A percentile compares a stretch with the other conserved stretches of the same genome.
Conservation (phyloP, 2,888 invertebrate genomes). For the Ochropacha duplaris region DNA sequence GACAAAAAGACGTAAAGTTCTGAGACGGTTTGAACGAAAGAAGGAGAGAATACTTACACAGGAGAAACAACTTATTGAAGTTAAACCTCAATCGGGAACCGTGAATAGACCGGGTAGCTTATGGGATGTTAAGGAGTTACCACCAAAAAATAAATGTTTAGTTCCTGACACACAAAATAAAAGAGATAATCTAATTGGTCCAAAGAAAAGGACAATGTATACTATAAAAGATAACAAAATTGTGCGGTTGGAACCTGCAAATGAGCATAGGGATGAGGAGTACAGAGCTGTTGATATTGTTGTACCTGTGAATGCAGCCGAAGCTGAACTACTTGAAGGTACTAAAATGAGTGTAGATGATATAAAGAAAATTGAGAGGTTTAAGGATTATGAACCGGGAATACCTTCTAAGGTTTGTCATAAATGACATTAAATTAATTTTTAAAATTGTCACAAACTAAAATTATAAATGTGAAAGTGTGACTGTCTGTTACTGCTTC, state of each 20-base stretch:
- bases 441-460: too few species aligned
- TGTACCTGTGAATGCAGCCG: conserved; percentile 60
- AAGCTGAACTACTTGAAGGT: conserved; percentile 65
- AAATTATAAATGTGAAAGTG: too few species aligned
- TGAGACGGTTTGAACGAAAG: conserved; percentile 72
- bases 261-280: conserved; percentile 34
- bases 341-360: conserved; percentile 78
- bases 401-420: conserved; percentile 80
- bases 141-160: conserved; percentile 29
- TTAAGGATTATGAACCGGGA: conserved; percentile 79
- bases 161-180: conserved; percentile 25
- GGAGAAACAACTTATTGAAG: conserved; percentile 42
- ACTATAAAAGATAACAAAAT: conserved; percentile 79
- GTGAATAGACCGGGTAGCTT: conserved; percentile 53
- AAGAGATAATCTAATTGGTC: conserved; percentile 41
- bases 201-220: conserved; percentile 68
- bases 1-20: conserved; percentile 70
- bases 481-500: too few species aligned
- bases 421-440: too few species aligned
- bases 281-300: conserved; percentile 64
- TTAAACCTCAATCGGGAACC: conserved; percentile 21
- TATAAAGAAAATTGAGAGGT: conserved; percentile 78
- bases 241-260: conserved; percentile 61
- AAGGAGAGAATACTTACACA: conserved; percentile 53
- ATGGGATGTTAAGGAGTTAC: conserved; percentile 71